Base-by-base conservation (phyloP, 2,888 invertebrate genomes). In the Ichneumoninae sp. region DNA sequence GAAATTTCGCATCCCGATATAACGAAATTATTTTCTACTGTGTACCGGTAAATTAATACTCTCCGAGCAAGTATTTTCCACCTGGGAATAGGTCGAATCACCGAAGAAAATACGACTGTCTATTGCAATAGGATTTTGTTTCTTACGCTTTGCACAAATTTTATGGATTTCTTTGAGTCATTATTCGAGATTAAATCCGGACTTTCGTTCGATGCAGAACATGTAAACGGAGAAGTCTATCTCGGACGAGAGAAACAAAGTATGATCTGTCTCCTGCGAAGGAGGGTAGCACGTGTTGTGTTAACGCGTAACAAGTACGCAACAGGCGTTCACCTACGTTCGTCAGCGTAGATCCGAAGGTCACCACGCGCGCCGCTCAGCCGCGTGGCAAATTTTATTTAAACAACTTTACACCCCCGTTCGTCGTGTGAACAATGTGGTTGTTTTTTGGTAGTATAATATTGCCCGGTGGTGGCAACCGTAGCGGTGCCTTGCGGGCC, bases 401-500 rank as follows among this genome's bases (percentile, higher is more conserved):
- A 71, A 65, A 71, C 63, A 70, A 71, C 40, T 70, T 40, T 50
- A 40, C 75, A 33, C 50, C 47, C 33, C 50, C 57, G 75, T 52
- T 36, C 60, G 19, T 26, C 16, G n/a, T 10, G 16, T 50, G 44
- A 47, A 47, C 50, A 65, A 63, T 22, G 33, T n/a, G 33, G 57
- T 40, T 8, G 7, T 47, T 26, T 65, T 57, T 22, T 16, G 22
- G 44, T 74, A 57, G 44, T 68, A 75, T n/a, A 47, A 54, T 68
- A 30, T 73, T 19, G 7, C 54, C 66, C 54, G 30, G 66, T 36
- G 66, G 22, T 74, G 82, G 47, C 60, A 65, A 77, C 73, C 65
- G 85, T 87, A 71, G 86, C 86, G 87, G 83, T 77, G 85, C 86
- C 85, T 77, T 86, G 86, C 87, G 87, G 86, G 78, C 81, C 75